Evolutionary conservation across 1,140 invertebrate species (phyloP).

Genomic region (Phenacoccus solenopsis): DNA sequence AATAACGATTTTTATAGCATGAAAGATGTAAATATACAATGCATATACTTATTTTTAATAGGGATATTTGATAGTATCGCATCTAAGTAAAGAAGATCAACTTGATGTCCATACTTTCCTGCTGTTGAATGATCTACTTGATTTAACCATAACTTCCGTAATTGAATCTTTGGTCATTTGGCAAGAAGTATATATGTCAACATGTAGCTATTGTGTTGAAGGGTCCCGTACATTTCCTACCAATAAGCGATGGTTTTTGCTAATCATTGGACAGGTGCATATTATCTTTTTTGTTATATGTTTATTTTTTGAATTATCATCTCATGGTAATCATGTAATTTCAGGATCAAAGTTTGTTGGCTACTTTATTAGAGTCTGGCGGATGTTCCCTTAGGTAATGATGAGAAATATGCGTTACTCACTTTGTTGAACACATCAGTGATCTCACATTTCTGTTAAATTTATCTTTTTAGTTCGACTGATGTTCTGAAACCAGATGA

Average conservation of each 20-base stretch:
- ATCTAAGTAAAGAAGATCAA: conserved; percentile 53
- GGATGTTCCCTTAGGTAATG: conserved; percentile 35
- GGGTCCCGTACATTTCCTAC: conserved; percentile 26
- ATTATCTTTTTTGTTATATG: background rate
- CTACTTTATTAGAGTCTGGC: conserved; percentile 56
- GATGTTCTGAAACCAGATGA: background rate
- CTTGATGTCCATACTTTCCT: conserved; percentile 56
- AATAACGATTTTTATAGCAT: background rate
- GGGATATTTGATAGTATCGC: conserved; percentile 54
- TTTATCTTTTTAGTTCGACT: background rate
- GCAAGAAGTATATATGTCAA: conserved; percentile 52
- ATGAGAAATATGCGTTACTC: background rate
- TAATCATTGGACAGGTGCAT: conserved; percentile 53
- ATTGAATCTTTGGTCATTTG: conserved; percentile 59
- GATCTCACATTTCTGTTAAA: background rate
- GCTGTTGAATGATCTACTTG: conserved; percentile 50
- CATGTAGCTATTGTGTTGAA: conserved; percentile 32
- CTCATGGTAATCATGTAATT: conserved; percentile 2
- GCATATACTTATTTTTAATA: conserved; percentile 26
- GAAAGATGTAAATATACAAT: background rate
- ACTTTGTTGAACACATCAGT: background rate
- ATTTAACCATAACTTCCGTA: conserved; percentile 46
- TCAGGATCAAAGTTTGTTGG: conserved; percentile 39
- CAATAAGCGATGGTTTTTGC: conserved; percentile 52
- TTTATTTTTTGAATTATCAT: background rate